These are phyloP conservation scores for Adelognathus sp. DNA, from an alignment of 2,888 invertebrate genomes.

Conservation along the genomic window DNA sequence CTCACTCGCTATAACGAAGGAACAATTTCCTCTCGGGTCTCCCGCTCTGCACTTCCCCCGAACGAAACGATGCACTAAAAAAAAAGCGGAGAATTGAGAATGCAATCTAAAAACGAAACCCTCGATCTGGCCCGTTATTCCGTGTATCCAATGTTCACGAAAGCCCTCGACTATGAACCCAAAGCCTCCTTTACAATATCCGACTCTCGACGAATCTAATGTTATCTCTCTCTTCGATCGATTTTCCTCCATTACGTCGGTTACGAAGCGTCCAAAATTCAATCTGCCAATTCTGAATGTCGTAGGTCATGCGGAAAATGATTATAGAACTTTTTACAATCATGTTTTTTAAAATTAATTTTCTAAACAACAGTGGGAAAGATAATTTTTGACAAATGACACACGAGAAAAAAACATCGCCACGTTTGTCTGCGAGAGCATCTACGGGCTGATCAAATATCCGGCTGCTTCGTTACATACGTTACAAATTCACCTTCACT, in stretches of 20 bases:
- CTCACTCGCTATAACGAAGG: slow-evolving; percentile 27
- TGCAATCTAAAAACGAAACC: slow-evolving; percentile 43
- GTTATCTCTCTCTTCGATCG: slow-evolving; percentile 6
- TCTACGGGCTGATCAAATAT: too few relatives aligned
- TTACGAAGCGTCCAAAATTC: background rate
- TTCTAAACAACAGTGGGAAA: too few relatives aligned
- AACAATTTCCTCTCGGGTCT: slow-evolving; percentile 15
- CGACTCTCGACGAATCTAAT: slow-evolving; percentile 16
- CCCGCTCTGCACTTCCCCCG: background rate
- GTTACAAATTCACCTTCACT: too few relatives aligned
- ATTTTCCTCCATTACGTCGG: background rate
- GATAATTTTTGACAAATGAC: too few relatives aligned
- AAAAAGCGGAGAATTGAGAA: slow-evolving; percentile 24
- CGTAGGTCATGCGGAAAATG: background rate
- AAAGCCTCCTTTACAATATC: slow-evolving; percentile 3
- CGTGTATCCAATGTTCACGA: slow-evolving; percentile 11
- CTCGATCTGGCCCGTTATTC: slow-evolving; percentile 23
- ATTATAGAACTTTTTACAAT: background rate
- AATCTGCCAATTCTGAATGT: background rate
- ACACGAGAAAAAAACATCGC: too few relatives aligned
- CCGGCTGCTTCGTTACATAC: too few relatives aligned
- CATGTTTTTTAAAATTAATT: too few relatives aligned
- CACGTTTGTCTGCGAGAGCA: too few relatives aligned
- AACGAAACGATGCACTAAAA: slow-evolving; percentile 1
- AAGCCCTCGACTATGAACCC: background rate